These are phyloP conservation scores for Drosophila imparisetae DNA, from an alignment of 2,888 invertebrate genomes.

Conservation along the genomic window DNA sequence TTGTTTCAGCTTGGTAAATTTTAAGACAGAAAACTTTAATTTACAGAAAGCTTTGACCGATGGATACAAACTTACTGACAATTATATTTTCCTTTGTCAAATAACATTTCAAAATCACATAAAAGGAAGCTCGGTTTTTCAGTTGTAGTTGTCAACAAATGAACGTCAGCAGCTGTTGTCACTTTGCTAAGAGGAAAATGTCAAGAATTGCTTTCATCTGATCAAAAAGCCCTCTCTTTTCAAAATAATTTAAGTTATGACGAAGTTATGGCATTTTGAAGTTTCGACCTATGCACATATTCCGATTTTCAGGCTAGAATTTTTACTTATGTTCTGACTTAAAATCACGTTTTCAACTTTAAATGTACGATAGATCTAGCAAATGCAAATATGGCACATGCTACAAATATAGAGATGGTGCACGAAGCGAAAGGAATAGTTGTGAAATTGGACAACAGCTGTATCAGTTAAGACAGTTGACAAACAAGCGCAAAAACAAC, in stretches of 20 bases:
- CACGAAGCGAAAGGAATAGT: conserved; percentile 12
- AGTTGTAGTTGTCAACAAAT: conserved; percentile 8
- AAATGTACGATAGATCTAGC: not conserved
- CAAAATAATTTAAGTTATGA: fast-evolving
- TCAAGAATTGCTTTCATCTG: conserved; percentile 26
- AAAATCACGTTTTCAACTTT: no score
- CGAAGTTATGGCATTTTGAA: no score
- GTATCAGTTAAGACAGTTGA: conserved; percentile 39
- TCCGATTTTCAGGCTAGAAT: no score
- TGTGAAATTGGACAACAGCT: conserved; percentile 8
- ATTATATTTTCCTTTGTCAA: not conserved
- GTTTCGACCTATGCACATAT: no score
- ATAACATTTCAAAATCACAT: not conserved
- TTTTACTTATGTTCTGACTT: no score
- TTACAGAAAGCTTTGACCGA: not conserved
- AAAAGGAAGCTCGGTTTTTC: not conserved
- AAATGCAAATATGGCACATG: conserved; percentile 59
- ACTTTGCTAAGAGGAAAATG: conserved; percentile 46
- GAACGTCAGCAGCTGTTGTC: conserved; percentile 54
- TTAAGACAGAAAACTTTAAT: not conserved
- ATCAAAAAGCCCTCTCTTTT: no score
- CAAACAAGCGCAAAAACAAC: conserved; percentile 27
- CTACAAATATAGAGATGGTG: not conserved
- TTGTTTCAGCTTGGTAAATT: not conserved
- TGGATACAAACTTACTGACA: not conserved